Base-by-base conservation (phyloP, 2,797 vertebrate species). In the Buphagus erythrorhynchus region DNA sequence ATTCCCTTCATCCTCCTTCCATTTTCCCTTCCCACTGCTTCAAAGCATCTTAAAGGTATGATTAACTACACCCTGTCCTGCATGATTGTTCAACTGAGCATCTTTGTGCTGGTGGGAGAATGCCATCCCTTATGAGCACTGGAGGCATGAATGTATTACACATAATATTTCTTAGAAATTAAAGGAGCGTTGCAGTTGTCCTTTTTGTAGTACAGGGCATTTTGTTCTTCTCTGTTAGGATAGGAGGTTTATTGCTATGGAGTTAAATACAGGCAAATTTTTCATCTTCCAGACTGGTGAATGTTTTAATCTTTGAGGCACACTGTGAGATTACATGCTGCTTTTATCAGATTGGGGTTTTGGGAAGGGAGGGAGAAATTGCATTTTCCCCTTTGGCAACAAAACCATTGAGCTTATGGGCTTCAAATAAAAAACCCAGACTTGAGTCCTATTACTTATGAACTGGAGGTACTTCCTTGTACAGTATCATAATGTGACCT, bases 31-130 rank as follows among this genome's bases (percentile, higher is more conserved):
- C 89, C 81, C 79, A 72, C 84, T 95, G 93, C 88, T 88, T 91
- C 93, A 91, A 87, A 94, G 82, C 71, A 96, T 73, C 43, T 65
- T n/a, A 28, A 42, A 72, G 78, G 55, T 78, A 29, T 61, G 52
- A 86, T 93, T 93, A 92, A 81, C 45, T 78, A 31, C 46, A 59
- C 49, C 54, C 61, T 78, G 52, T 93, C 74, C 95, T 84, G 48
- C 67, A 10, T 71, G 85, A 91, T 81, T 90, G 77, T 89, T 97
- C 91, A 93, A 96, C 68, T 93, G 86, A 96, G 88, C 76, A 61
- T 68, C 78, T 72, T 71, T 85, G 76, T 90, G 51, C 66, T 95
- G 74, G 91, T 67, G 84, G 72, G 36, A 95, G 61, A 96, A 84
- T 82, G 59, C 71, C 46, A 76, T 81, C 61, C 86, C 75, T 86